A percentile compares a stretch with the other conserved stretches of the same genome.
These are phyloP conservation scores for Sarcophaga bullata DNA, from an alignment of 1,140 invertebrate species.

Conservation along the genomic window DNA sequence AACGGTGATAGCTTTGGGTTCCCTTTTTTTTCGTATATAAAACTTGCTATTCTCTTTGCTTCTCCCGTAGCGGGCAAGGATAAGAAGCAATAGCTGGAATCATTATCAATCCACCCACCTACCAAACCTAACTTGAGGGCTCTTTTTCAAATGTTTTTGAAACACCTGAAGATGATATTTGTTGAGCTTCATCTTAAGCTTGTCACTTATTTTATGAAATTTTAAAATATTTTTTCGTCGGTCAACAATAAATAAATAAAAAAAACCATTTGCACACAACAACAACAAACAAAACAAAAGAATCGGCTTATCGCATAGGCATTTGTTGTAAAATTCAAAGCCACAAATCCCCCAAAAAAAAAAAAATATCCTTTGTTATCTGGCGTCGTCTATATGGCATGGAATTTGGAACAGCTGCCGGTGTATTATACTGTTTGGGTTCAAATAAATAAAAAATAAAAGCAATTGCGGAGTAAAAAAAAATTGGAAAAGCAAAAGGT, in stretches of 20 bases:
- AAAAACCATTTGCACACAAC: not conserved
- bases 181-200: not conserved
- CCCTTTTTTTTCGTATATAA: too few relatives aligned
- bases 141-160: not conserved
- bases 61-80: too few relatives aligned
- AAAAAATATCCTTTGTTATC: not conserved
- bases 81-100: too few relatives aligned
- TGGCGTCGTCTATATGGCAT: not conserved
- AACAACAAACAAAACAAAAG: too few relatives aligned
- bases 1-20: too few relatives aligned
- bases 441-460: not conserved
- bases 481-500: not conserved
- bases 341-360: not conserved
- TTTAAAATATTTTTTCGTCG: not conserved
- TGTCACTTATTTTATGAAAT: not conserved
- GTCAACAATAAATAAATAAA: not conserved
- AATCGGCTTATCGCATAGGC: not conserved
- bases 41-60: too few relatives aligned
- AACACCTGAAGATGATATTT: not conserved
- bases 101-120: too few relatives aligned
- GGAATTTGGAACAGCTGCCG: not conserved
- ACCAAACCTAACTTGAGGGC: not conserved
- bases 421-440: constrained; percentile 7
- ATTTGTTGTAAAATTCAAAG: not conserved
- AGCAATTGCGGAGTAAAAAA: not conserved